Evolutionary conservation across 2,888 invertebrate genomes (phyloP), one percentile per base, ranked within the genome.

Genomic region (Kryphioiulus occultus): DNA sequence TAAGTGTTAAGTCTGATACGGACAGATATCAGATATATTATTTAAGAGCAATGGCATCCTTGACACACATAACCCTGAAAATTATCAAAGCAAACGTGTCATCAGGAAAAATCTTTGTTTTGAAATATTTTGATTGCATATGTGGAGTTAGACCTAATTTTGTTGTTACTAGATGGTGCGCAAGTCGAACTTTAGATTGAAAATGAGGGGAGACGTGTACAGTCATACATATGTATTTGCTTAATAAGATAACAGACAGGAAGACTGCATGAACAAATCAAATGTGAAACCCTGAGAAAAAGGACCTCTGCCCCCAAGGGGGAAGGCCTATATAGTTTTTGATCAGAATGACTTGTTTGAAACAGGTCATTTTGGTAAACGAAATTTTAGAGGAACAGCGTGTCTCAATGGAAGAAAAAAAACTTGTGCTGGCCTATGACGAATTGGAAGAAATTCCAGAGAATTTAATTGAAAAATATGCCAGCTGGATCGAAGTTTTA

Each of bases 371-470:
- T 30, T 5, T 78, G 3, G 19, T 10, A 84, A 83, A 87, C 26
- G 83, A 47, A 42, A 39, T 83, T 39, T 22, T 83, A 30, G 87
- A 39, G 7, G 32, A 82, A 26, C 30, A 83, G 19, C 3, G 42
- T 9, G 39, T 87, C 39, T 85, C 88, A 0, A 88, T 85, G 7
- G 83, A 87, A 30, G 42, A 93, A 94, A 89, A 89, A 83, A 89
- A 88, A 90, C 92, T 96, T 86, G 95, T 95, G 0, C 91, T 95
- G 89, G 95, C 95, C 0, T 95, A 95, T 90, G 95, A 95, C 91
- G 93, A 93, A 89, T 91, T 96, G 53, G 93, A 93, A 89, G 93
- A 93, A 22, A 93, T 96, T 90, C 95, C 95, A 0, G 93, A 93
- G 89, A 93, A 94, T 22, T 92, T 96, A 86, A 93, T 95, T 0